Percentiles rank a stretch among this genome's conserved stretches.
Conservation (phyloP, 2,888 invertebrate species). For the Minunthozetes semirufus region DNA sequence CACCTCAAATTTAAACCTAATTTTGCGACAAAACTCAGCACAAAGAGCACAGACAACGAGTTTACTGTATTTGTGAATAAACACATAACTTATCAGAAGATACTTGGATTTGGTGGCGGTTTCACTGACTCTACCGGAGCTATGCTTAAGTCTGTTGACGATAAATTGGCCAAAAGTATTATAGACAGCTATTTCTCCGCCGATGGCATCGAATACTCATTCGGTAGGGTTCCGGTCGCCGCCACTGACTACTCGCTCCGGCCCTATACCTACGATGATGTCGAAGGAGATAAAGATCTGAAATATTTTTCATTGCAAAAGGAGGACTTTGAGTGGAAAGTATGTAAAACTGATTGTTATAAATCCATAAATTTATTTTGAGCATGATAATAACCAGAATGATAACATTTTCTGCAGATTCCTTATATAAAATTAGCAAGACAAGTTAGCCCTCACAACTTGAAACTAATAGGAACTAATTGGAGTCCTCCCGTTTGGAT, state of each 20-base stretch:
- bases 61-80: constrained; percentile 9
- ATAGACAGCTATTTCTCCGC: constrained; percentile 52
- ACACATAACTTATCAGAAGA: constrained; percentile 55
- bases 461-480: constrained; percentile 52
- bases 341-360: constrained; percentile 44
- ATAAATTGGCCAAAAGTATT: constrained; percentile 52
- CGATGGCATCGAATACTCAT: constrained; percentile 65
- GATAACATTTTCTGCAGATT: constrained; percentile 47
- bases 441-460: constrained; percentile 42
- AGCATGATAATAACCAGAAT: background rate
- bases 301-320: constrained; percentile 57
- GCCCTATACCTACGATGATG: constrained; percentile 70
- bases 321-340: constrained; percentile 66
- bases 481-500: constrained; percentile 57
- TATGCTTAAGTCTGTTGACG: constrained; percentile 60
- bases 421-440: constrained; percentile 48
- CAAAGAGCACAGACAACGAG: background rate
- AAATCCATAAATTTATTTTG: background rate
- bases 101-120: constrained; percentile 78
- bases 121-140: constrained; percentile 66
- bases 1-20: background rate
- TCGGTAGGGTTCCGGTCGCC: constrained; percentile 73
- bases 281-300: constrained; percentile 54
- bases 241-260: constrained; percentile 77
- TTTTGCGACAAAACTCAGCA: background rate